phyloP scores from a whole-genome alignment of 2,113 vertebrate species.

The Corythornis vintsioides region DNA sequence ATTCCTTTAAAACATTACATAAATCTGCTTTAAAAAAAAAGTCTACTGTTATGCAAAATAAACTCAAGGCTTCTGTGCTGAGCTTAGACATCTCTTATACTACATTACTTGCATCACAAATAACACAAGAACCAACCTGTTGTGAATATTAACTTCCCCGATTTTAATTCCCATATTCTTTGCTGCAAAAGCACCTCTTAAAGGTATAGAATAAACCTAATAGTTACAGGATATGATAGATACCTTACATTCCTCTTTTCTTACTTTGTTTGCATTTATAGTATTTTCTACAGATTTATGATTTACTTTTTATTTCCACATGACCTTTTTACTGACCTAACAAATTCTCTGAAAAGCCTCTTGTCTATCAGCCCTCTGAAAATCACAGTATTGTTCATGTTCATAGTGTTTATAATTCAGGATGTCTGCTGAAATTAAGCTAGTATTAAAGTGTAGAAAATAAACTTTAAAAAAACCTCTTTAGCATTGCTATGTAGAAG shows the following conservation, averaged over 20 bases:
- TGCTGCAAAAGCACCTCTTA: neutral
- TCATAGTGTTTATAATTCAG: neutral
- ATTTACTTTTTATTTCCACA: neutral
- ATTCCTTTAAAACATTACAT: neutral
- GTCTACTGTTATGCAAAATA: neutral
- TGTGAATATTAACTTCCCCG: neutral
- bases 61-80: neutral
- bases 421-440: neutral
- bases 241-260: neutral
- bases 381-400: fast-evolving
- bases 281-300: neutral
- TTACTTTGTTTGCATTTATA: neutral
- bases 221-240: neutral
- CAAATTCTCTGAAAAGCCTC: neutral
- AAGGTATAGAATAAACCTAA: neutral
- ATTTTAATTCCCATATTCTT: neutral
- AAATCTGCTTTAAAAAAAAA: neutral
- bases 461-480: neutral
- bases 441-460: neutral
- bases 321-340: neutral
- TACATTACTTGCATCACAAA: neutral
- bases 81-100: neutral
- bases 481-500: neutral
- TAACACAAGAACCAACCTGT: neutral
- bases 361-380: neutral